Evolutionary conservation across 2,113 vertebrate genomes (phyloP).

Genomic region (Tonatia bakeri): DNA sequence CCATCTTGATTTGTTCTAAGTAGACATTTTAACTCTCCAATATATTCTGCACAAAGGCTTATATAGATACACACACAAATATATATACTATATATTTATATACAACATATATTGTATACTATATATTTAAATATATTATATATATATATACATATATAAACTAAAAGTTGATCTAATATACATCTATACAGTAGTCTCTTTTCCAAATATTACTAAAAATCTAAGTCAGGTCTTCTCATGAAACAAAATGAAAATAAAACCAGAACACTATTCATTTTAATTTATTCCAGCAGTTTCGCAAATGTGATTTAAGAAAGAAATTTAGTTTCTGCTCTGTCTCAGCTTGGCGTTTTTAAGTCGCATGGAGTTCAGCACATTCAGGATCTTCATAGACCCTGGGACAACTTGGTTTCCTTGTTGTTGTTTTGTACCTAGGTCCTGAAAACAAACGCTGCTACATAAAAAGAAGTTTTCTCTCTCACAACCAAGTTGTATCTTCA

Average conservation of each 20-base stretch:
- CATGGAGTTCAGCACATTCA: background rate
- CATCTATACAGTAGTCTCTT: background rate
- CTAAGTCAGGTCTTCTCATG: background rate
- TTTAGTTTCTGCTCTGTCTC: background rate
- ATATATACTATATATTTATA: too few species aligned
- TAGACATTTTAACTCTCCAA: background rate
- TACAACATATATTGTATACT: too few species aligned
- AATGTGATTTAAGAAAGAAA: background rate
- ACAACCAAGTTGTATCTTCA: background rate
- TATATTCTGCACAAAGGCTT: background rate
- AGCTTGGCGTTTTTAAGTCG: background rate
- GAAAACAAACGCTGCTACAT: background rate
- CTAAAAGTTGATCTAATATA: background rate
- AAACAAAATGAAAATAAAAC: background rate
- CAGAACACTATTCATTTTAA: background rate
- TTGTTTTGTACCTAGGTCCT: background rate
- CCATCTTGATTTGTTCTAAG: background rate
- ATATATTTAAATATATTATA: too few species aligned
- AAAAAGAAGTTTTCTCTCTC: background rate
- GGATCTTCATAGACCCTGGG: background rate
- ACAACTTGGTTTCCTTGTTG: background rate
- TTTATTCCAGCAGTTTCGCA: background rate
- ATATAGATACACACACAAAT: background rate
- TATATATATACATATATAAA: too few species aligned
- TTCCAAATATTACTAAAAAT: background rate